These are phyloP conservation scores for Plagodis dolabraria DNA, from an alignment of 2,888 invertebrate species.

Conservation along the genomic window DNA sequence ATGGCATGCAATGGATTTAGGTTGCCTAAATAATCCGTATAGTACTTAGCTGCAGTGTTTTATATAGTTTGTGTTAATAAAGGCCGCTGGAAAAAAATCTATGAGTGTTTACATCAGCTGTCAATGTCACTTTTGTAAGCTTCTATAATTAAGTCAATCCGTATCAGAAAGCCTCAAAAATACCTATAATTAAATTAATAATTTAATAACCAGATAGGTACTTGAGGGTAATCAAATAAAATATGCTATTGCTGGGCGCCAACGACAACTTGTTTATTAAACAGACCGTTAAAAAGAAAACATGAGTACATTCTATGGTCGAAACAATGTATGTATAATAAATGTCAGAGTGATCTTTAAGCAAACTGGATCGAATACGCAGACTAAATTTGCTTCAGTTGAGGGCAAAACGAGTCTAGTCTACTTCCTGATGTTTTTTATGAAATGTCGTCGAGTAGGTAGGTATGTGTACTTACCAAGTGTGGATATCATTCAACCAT, in stretches of 20 bases:
- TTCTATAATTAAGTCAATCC: constrained; percentile 4
- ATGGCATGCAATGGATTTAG: too few species aligned
- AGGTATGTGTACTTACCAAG: constrained; percentile 23
- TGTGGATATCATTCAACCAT: not conserved
- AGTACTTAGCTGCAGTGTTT: too few species aligned
- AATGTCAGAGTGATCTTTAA: constrained; percentile 80
- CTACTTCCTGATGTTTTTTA: constrained; percentile 66
- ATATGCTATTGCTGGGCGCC: constrained; percentile 13
- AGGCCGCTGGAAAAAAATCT: not conserved
- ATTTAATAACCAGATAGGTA: constrained; percentile 3
- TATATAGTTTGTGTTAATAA: too few species aligned
- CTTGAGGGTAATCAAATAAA: not conserved
- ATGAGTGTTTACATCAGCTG: not conserved
- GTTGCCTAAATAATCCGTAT: not conserved
- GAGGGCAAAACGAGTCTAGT: constrained; percentile 73
- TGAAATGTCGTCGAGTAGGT: constrained; percentile 49
- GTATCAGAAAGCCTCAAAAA: constrained; percentile 14
- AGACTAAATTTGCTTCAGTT: constrained; percentile 66
- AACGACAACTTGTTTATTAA: constrained; percentile 11
- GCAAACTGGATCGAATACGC: constrained; percentile 63
- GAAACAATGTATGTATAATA: constrained; percentile 46
- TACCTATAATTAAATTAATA: constrained; percentile 16
- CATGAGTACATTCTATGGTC: constrained; percentile 31
- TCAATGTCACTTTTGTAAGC: not conserved
- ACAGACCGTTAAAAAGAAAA: constrained; percentile 44